A percentile compares a stretch with the other conserved stretches of the same genome.
Conservation (phyloP, 2,888 invertebrate genomes). For the Xanthia icteritia region DNA sequence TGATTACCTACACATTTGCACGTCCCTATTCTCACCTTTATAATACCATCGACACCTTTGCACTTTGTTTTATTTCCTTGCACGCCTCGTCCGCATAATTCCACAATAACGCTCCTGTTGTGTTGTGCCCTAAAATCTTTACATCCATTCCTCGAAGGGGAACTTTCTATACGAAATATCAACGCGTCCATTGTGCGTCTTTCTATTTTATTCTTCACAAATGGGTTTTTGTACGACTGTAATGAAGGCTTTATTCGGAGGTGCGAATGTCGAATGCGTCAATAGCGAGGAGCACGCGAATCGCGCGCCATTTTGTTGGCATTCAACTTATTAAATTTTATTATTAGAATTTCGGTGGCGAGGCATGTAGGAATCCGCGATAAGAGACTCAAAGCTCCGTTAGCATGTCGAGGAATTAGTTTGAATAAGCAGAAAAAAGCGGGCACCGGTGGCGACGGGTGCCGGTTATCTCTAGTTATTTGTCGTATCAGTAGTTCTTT, state of each 20-base stretch:
- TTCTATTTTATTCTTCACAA: slow-evolving; percentile 87
- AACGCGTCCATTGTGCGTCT: slow-evolving; percentile 83
- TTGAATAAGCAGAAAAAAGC: slow-evolving; percentile 81
- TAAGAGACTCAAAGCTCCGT: slow-evolving; percentile 75
- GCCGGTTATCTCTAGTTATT: slow-evolving; percentile 87
- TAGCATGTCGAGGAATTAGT: slow-evolving; percentile 79
- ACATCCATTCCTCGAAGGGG: slow-evolving; percentile 79
- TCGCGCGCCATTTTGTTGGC: slow-evolving; percentile 68
- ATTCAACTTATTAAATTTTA: slow-evolving; percentile 65
- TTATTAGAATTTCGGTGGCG: slow-evolving; percentile 56
- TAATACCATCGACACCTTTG: slow-evolving; percentile 83
- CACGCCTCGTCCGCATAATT: slow-evolving; percentile 85
- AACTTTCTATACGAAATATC: slow-evolving; percentile 88
- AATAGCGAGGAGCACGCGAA: slow-evolving; percentile 69
- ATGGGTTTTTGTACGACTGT: slow-evolving; percentile 86
- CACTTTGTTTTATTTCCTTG: slow-evolving; percentile 88
- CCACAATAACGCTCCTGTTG: slow-evolving; percentile 83
- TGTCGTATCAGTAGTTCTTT: slow-evolving; percentile 87
- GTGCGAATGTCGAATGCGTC: slow-evolving; percentile 85
- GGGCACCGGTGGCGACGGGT: slow-evolving; percentile 80
- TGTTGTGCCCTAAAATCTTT: slow-evolving; percentile 84
- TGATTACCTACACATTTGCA: slow-evolving; percentile 23
- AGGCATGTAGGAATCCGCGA: slow-evolving; percentile 67
- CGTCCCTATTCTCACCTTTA: slow-evolving; percentile 75
- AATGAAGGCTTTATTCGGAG: slow-evolving; percentile 88